These are phyloP conservation scores for Neofelis nebulosa DNA, from an alignment of 2,113 vertebrate genomes.

Conservation along the genomic window DNA sequence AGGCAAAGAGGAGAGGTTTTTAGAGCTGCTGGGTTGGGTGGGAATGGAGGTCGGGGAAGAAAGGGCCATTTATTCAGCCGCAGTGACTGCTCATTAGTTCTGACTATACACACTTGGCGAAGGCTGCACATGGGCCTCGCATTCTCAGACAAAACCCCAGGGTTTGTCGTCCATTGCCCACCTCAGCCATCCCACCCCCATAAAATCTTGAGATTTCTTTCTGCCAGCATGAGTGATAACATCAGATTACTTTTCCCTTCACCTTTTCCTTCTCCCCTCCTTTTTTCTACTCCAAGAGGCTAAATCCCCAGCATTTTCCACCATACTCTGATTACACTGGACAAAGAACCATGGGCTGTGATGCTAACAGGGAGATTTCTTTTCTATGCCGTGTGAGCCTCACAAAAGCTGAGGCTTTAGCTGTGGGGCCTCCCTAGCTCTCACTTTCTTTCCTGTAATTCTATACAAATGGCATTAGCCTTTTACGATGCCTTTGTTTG, in stretches of 20 bases:
- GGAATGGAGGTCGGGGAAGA: background rate
- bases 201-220: conserved; percentile 13
- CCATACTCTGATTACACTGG: background rate
- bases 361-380: background rate
- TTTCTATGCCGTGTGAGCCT: background rate
- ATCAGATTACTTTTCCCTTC: conserved; percentile 35
- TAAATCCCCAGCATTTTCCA: conserved; percentile 54
- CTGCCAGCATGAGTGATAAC: conserved; percentile 18
- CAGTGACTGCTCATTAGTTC: background rate
- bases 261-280: background rate
- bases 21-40: background rate
- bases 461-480: conserved; percentile 50
- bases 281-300: conserved; percentile 4
- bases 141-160: background rate
- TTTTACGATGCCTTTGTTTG: conserved; percentile 55
- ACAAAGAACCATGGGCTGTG: background rate
- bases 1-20: background rate
- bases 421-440: background rate
- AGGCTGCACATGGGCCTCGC: background rate
- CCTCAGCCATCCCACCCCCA: background rate
- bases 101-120: background rate
- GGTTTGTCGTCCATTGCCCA: background rate
- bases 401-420: background rate
- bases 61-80: background rate
- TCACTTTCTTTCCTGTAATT: conserved; percentile 67